These are phyloP conservation scores for Polydesmus complanatus DNA, from an alignment of 2,888 invertebrate genomes.

Conservation along the genomic window DNA sequence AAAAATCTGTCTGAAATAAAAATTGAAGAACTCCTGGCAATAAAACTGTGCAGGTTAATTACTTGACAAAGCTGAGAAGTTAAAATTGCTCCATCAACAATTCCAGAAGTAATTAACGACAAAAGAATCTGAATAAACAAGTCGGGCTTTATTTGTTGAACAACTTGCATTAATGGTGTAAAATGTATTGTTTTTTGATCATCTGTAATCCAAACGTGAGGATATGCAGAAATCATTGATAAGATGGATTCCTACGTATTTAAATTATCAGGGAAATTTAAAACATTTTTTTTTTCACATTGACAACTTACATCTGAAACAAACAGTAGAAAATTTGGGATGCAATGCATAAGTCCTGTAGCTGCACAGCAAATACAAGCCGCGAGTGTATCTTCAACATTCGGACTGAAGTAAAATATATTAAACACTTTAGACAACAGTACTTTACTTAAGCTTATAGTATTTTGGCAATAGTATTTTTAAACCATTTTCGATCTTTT, in stretches of 20 bases:
- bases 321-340: neutral
- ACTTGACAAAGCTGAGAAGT: neutral
- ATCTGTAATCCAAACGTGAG: neutral
- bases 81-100: neutral
- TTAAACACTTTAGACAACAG: no score
- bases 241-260: neutral
- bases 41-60: neutral
- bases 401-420: no score
- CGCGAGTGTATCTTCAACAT: neutral
- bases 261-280: neutral
- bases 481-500: neutral
- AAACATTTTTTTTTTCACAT: neutral
- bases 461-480: no score
- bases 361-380: neutral
- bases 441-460: no score
- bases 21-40: neutral
- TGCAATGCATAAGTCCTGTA: neutral
- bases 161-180: neutral
- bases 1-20: neutral
- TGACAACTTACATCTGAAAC: neutral
- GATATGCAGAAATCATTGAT: neutral
- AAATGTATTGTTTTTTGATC: neutral
- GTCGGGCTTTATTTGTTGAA: neutral
- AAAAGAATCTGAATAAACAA: neutral
- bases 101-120: neutral